Conservation (phyloP, 2,113 vertebrate species). For the Sakesphorus luctuosus region DNA sequence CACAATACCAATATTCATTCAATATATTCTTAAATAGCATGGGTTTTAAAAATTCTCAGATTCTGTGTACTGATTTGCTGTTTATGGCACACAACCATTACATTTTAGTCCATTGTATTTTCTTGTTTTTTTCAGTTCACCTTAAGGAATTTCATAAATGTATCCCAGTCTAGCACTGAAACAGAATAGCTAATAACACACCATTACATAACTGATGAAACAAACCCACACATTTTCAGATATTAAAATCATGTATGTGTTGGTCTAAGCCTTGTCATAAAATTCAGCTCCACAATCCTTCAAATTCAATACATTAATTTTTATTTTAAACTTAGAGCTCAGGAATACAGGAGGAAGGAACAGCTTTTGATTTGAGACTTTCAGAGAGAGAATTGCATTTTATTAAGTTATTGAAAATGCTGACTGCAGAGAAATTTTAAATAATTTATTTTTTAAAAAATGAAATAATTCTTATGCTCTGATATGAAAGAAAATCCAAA, state of each 20-base stretch:
- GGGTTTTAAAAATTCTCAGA: neutral
- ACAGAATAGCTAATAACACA: neutral
- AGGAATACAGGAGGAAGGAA: neutral
- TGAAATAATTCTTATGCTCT: neutral
- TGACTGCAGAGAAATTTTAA: conserved; percentile 39
- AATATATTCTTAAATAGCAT: neutral
- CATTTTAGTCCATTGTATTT: neutral
- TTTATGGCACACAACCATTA: neutral
- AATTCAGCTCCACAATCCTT: neutral
- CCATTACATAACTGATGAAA: neutral
- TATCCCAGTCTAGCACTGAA: neutral
- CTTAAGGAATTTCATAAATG: neutral
- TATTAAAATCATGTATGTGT: neutral
- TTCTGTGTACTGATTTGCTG: neutral
- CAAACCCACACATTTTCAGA: neutral
- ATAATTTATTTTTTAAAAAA: conserved; percentile 22
- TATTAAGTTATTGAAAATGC: conserved; percentile 42
- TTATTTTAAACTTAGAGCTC: conserved; percentile 16
- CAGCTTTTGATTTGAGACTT: conserved; percentile 38
- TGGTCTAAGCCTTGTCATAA: conserved; percentile 28
- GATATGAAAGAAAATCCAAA: conserved; percentile 22
- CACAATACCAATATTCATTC: neutral
- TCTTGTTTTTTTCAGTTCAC: neutral
- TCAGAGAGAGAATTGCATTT: conserved; percentile 14
- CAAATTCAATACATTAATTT: neutral